Evolutionary conservation across 1,140 invertebrate genomes (phyloP).

Genomic region (Brachionus koreanus): DNA sequence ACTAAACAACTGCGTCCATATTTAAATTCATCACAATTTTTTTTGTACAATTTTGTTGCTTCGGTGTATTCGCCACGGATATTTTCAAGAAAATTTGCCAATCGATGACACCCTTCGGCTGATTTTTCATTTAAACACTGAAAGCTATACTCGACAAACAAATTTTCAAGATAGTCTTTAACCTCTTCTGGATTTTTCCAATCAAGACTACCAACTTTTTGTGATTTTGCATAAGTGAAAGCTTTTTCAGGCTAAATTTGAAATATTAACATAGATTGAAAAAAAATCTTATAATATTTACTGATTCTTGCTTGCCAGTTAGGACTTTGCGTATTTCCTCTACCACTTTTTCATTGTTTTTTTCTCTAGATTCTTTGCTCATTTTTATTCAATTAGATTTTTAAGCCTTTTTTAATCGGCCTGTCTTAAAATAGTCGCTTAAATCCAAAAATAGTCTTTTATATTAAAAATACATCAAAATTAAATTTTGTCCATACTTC

Average conservation of each 20-base stretch:
- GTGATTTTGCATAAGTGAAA: neutral
- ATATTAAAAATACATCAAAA: neutral
- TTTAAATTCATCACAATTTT: slow-evolving; percentile 42
- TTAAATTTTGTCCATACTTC: neutral
- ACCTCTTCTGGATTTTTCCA: slow-evolving; percentile 41
- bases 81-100: slow-evolving; percentile 43
- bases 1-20: slow-evolving; percentile 23
- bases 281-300: neutral
- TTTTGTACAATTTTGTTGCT: slow-evolving; percentile 41
- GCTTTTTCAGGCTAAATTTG: neutral
- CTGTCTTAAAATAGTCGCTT: neutral
- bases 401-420: neutral
- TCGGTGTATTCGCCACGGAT: neutral
- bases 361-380: neutral
- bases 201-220: slow-evolving; percentile 13
- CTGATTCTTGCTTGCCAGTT: neutral
- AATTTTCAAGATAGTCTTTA: slow-evolving; percentile 44
- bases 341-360: neutral
- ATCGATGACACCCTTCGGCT: slow-evolving; percentile 38
- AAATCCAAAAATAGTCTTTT: neutral
- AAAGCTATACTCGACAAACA: slow-evolving; percentile 41
- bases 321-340: neutral
- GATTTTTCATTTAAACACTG: slow-evolving; percentile 39
- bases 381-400: neutral
- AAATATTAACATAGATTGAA: neutral